These are phyloP conservation scores for Orchesella cincta DNA, from an alignment of 1,140 invertebrate genomes.

Conservation along the genomic window DNA sequence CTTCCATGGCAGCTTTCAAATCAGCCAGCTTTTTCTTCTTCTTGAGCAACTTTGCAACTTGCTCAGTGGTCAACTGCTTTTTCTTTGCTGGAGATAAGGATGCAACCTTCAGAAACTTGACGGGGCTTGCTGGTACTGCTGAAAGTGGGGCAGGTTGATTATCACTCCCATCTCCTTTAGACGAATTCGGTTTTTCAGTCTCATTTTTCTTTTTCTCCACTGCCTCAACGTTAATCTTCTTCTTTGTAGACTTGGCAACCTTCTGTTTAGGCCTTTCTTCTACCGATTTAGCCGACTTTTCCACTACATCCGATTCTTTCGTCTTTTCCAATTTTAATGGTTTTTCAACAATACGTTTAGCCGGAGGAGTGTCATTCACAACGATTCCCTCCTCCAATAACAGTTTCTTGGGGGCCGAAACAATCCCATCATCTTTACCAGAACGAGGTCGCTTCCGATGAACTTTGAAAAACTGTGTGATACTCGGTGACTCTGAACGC, in stretches of 20 bases:
- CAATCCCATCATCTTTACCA: not conserved
- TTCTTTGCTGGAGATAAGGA: constrained; percentile 1
- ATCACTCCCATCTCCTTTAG: not conserved
- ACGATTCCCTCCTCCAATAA: not conserved
- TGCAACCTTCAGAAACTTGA: not conserved
- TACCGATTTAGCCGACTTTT: not conserved
- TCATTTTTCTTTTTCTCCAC: not conserved
- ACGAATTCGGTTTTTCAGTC: not conserved
- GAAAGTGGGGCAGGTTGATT: not conserved
- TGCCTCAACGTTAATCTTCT: not conserved
- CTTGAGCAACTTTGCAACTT: constrained; percentile 15
- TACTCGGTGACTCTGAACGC: not conserved
- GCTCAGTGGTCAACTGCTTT: constrained; percentile 3
- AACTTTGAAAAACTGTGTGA: constrained; percentile 6
- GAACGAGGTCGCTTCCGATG: not conserved
- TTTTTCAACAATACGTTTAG: too few species aligned
- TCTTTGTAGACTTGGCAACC: not conserved
- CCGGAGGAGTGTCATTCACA: too few species aligned
- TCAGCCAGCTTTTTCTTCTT: not conserved
- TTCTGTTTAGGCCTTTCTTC: not conserved
- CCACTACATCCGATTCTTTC: not conserved
- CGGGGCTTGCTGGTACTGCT: not conserved
- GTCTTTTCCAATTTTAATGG: not conserved
- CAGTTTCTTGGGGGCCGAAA: not conserved
- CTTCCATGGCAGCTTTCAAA: not conserved